Evolutionary conservation across 1,140 invertebrate species (phyloP), one percentile per base, ranked within the genome.

Genomic region (Andricus grossulariae): DNA sequence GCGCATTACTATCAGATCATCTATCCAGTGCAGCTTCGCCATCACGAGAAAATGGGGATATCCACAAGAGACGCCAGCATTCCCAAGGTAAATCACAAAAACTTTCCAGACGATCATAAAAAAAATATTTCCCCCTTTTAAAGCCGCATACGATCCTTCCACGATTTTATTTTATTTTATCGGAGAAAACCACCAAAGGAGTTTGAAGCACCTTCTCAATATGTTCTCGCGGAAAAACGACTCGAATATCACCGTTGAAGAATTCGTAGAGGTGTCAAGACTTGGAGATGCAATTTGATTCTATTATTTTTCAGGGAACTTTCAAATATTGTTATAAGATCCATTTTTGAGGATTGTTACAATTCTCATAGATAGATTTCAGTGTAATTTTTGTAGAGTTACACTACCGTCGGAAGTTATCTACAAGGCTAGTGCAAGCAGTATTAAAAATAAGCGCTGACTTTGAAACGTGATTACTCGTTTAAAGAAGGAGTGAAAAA

Each of bases 21-120:
- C 85, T 98, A 98, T 93, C 97, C 97, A 76, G 96, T 97, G 83
- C 97, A 98, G 93, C 93, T 98, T 88, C 95, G 97, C 77, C 96
- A 97, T 92, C 97, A 98, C 93, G 96, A 97, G 92, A 98, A 98
- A 93, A 97, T 98, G 95, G 97, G 97, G 87, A 98, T 98, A 88
- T 97, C 96, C 82, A 97, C 96, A 76, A 93, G 96, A 89, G 96
- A 97, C 93, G 94, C 96, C 88, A 95, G 95, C 91, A 93, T 94
- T 86, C 93, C 95, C 85, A 96, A 96, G 95, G 96, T 96, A 93
- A 93, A 93, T 76, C 75, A 50, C 60, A 66, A 66, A 66, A 66
- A 66, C 32, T 25, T 39, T 2, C 32, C 60, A 39, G 25, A 32
- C 25, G 60, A 39, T 66, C 60, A 55, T 18, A 55, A 39, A 66